Base-by-base conservation (phyloP, 2,113 vertebrate species). In the Scomber colias region DNA sequence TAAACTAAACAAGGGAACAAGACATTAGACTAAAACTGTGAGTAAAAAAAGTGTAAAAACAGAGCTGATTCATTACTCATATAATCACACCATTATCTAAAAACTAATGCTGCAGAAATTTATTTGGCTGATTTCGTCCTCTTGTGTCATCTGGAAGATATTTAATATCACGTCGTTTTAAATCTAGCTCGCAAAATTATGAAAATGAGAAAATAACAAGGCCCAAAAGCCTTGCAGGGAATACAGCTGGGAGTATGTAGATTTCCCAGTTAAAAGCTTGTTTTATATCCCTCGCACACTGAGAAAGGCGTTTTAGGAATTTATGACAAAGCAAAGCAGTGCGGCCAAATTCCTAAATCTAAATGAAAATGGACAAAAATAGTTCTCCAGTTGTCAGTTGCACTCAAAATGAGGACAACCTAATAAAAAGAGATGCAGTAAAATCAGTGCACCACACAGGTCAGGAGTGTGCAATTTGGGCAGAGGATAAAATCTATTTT, bases 61-160 rank as follows among this genome's bases (percentile, higher is more conserved):
- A 77, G 63, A 79, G 53, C 63, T 73, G 71, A 85, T 85, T 87
- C 74, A 80, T 86, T 71, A 27, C 46, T 16, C 27, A 62, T 50
- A 65, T 54, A 81, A 86, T 83, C 46, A 71, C 53, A 51, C 44
- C 15, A 69, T 73, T 57, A 84, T 87, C 70, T 81, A 59, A 50
- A 71, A 77, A 62, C 69, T 62, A 81, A 88, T 65, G 55, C 66
- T 71, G 78, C 74, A 71, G 71, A 86, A 77, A 75, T 76, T 3
- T 59, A 63, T 87, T 83, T 87, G 83, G 71, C 79, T 49, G 4
- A 71, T 71, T 82, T 21, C 50, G 21, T 73, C 49, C 45, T 50
- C 15, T 79, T 79, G 46, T 76, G 71, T 89, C 88, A 92, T 88
- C 90, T 91, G 90, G 87, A 88, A 90, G 24, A 75, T 74, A 92